Evolutionary conservation across 2,797 vertebrate genomes (phyloP).

Genomic region (Eutrigla gurnardus): DNA sequence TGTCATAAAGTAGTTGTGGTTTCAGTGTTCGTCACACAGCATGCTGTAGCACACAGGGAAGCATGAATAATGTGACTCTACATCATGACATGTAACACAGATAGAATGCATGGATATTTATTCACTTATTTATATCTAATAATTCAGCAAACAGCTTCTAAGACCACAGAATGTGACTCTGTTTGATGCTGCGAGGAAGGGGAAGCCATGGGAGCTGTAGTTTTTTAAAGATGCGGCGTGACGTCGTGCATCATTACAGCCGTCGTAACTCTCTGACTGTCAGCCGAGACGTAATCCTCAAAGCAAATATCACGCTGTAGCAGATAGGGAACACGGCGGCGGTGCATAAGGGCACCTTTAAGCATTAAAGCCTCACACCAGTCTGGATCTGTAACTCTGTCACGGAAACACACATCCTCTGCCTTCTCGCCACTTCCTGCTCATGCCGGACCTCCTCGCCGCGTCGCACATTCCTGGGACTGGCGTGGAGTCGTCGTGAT

Average conservation of each 20-base stretch:
- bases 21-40: no score
- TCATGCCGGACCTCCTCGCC: conserved; percentile 35
- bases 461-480: conserved; percentile 43
- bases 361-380: conserved; percentile 63
- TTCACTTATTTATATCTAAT: no score
- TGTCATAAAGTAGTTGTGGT: neutral
- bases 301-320: conserved; percentile 67
- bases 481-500: conserved; percentile 54
- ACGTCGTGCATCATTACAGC: conserved; percentile 42
- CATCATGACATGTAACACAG: no score
- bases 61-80: neutral
- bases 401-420: conserved; percentile 62
- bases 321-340: conserved; percentile 60
- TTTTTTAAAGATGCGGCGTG: conserved; percentile 3
- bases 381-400: conserved; percentile 67
- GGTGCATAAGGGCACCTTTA: conserved; percentile 67
- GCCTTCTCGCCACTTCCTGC: conserved; percentile 56
- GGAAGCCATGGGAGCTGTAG: neutral
- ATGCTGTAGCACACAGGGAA: neutral
- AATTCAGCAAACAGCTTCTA: no score
- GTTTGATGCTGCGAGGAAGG: neutral
- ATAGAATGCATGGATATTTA: no score
- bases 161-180: no score
- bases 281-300: conserved; percentile 62
- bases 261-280: conserved; percentile 43